Percentiles rank a stretch among this genome's conserved stretches.
phyloP scores from a whole-genome alignment of 2,797 vertebrate species.

The Malurus splendens region DNA sequence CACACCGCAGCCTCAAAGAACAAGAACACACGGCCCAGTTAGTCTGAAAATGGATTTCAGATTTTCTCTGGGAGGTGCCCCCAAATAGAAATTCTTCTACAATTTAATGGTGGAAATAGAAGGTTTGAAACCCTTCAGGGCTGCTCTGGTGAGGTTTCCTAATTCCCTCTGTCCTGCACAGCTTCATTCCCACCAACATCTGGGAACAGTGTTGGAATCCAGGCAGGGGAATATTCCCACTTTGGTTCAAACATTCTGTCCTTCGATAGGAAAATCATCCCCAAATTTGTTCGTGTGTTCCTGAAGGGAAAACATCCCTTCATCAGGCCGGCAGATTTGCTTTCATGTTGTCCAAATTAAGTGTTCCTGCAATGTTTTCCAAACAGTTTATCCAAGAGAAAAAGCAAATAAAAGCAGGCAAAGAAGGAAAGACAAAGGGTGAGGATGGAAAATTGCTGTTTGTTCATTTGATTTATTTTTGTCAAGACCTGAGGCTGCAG shows the following conservation, averaged over 20 bases:
- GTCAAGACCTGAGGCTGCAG: neutral
- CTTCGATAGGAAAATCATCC: constrained; percentile 23
- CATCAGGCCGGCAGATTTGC: neutral
- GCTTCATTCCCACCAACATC: neutral
- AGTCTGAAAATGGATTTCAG: neutral
- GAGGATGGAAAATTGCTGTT: neutral
- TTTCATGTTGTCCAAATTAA: constrained; percentile 18
- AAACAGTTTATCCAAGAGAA: neutral
- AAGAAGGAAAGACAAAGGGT: neutral
- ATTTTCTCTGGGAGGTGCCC: neutral
- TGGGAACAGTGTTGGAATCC: constrained; percentile 34
- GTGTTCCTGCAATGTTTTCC: constrained; percentile 3
- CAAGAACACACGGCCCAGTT: neutral
- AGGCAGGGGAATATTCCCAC: neutral
- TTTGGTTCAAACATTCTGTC: neutral
- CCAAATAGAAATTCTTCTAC: no score
- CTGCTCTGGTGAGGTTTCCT: neutral
- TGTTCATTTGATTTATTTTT: neutral
- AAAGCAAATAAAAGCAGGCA: neutral
- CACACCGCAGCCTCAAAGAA: neutral
- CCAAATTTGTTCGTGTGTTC: neutral
- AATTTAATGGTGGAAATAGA: neutral
- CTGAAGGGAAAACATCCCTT: constrained; percentile 26
- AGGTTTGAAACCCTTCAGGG: neutral
- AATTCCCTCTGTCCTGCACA: neutral